Percentiles rank a stretch among this genome's conserved stretches.
Conservation (phyloP, 2,113 vertebrate genomes). For the Butorides virescens region DNA sequence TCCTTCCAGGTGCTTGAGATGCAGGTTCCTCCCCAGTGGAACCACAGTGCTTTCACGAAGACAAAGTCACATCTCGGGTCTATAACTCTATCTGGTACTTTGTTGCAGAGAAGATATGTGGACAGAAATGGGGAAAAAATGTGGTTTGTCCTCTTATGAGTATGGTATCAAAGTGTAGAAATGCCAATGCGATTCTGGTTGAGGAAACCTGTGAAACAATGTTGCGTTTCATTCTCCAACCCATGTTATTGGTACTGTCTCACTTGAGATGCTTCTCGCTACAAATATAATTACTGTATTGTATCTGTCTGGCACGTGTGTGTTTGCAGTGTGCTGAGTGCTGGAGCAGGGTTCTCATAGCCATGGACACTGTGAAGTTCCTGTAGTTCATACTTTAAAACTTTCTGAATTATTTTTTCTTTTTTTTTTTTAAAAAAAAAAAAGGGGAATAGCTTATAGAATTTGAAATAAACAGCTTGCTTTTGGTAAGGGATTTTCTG, state of each 20-base stretch:
- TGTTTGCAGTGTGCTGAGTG: background rate
- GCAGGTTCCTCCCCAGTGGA: background rate
- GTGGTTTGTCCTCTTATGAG: fast-evolving
- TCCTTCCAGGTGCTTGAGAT: background rate
- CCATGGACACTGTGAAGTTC: background rate
- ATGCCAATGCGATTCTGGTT: background rate
- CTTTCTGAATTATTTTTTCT: background rate
- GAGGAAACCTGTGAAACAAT: background rate
- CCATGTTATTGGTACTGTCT: background rate
- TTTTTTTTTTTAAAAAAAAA: background rate
- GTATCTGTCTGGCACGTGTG: background rate
- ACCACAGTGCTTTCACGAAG: background rate
- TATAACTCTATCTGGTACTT: background rate
- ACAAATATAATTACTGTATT: background rate
- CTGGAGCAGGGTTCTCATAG: background rate
- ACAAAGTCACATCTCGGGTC: background rate
- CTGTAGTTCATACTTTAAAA: background rate
- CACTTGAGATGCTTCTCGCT: background rate
- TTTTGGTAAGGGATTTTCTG: background rate
- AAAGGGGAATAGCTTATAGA: background rate
- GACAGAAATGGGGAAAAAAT: fast-evolving
- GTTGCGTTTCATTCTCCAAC: background rate
- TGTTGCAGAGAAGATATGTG: background rate
- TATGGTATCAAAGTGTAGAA: background rate
- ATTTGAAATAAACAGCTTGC: background rate